Evolutionary conservation across 2,113 vertebrate genomes (phyloP).

Genomic region (Cephalopholis sonnerati): DNA sequence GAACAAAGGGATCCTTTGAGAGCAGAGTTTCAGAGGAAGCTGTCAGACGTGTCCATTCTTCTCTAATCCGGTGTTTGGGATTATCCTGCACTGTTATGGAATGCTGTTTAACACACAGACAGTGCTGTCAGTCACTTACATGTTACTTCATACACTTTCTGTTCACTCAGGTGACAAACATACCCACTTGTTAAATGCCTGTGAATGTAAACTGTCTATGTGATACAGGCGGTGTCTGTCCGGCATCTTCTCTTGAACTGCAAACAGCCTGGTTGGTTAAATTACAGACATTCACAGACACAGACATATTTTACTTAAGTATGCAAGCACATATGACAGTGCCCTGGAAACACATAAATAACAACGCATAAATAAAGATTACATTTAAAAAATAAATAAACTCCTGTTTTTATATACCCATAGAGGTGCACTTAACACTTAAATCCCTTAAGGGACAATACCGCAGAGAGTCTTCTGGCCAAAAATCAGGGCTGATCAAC

Average conservation of each 20-base stretch:
- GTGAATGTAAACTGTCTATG: background rate
- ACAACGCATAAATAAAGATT: background rate
- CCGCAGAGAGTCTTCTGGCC: background rate
- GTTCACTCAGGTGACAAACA: constrained; percentile 24
- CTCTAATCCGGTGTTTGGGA: constrained; percentile 68
- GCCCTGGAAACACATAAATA: background rate
- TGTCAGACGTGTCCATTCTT: constrained; percentile 61
- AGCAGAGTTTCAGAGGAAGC: constrained; percentile 31
- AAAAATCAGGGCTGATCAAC: background rate
- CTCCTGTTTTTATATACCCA: background rate
- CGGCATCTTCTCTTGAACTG: background rate
- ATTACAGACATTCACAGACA: too few species aligned
- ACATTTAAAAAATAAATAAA: background rate
- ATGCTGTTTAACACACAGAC: constrained; percentile 54
- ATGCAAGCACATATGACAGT: background rate
- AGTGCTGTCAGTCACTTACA: constrained; percentile 8
- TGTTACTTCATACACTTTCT: background rate
- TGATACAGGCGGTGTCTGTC: background rate
- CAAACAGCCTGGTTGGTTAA: background rate
- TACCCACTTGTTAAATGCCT: background rate
- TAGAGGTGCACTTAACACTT: background rate
- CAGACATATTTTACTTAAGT: background rate
- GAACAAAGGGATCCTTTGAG: constrained; percentile 74
- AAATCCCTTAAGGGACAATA: background rate
- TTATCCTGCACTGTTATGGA: constrained; percentile 52